Evolutionary conservation across 92 coral and sea anemone genomes (phyloP), one percentile per base, ranked within the genome.

Genomic region (Bergia puertoricense): DNA sequence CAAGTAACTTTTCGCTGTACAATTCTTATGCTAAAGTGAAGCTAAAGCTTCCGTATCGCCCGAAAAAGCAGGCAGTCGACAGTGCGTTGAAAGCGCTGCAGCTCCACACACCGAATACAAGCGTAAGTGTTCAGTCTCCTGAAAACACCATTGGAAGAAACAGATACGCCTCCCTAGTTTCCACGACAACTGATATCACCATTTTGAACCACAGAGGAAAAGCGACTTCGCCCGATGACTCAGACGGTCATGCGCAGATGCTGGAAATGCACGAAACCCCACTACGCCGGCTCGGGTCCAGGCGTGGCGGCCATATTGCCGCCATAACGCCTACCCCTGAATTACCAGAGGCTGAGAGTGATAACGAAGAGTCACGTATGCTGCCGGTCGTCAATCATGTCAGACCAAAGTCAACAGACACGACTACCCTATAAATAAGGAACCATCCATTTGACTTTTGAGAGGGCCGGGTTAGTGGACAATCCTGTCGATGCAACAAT

Each of bases 1-100:
- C 99, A 5, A 97, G 99, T 76, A 97, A 97, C 79, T 97, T 97
- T 80, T 94, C 98, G 23, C 82, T 97, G 82, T 97, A 97, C 69
- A 97, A 97, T 87, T 95, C 98, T 3, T 97, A 97, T 77, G 99
- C 99, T n/a, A 97, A 97, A 74, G 99, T 97, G 18, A 97, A 97
- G 57, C 93, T 97, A 1, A 97, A 97, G 89, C 87, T 97, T 13
- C 99, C 99, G 15, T 91, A 95, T 39, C 91, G 99, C 13, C 95
- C 94, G 5, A 92, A 95, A 85, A 94, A 88, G 84, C 94, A 90
- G 77, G 91, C 94, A 65, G 95, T 97, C 23, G 98, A 94, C 89
- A 93, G 96, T 56, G 97, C 97, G 8, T 89, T 97, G 15, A 93
- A 97, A 76, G 96, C 97, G 36, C 78, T 95, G 80, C 96, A 95